Conservation (phyloP, 1,140 invertebrate species). For the Tetranychus cinnabarinus region DNA sequence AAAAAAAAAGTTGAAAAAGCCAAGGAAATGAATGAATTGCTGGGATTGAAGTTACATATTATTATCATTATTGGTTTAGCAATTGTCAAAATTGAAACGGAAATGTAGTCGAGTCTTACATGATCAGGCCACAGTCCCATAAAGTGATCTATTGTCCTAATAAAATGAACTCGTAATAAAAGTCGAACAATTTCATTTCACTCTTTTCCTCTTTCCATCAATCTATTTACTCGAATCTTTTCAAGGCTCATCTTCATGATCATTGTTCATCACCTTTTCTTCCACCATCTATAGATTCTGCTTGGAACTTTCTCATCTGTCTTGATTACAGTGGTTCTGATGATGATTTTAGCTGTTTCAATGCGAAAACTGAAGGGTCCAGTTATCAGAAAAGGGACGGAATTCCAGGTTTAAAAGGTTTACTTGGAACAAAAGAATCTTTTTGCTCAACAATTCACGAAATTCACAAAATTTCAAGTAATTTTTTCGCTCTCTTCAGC, state of each 20-base stretch:
- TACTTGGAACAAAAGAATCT: slow-evolving; percentile 9
- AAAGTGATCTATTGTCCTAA: neutral
- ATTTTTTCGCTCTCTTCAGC: neutral
- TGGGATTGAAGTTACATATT: no score
- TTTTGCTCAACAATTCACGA: slow-evolving; percentile 8
- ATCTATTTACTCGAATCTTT: neutral
- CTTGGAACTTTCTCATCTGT: neutral
- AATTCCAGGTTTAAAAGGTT: slow-evolving; percentile 7
- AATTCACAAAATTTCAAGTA: slow-evolving; percentile 7
- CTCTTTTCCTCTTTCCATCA: neutral
- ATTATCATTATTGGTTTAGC: no score
- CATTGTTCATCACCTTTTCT: slow-evolving; percentile 1
- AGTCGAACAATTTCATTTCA: neutral
- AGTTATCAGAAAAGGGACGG: slow-evolving; percentile 8
- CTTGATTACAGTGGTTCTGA: neutral
- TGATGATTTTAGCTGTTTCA: neutral
- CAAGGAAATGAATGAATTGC: no score
- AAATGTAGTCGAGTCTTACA: no score
- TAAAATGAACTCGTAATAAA: neutral
- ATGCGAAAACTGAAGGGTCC: neutral
- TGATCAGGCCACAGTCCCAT: no score
- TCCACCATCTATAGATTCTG: neutral
- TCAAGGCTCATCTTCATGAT: neutral
- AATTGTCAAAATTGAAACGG: no score
- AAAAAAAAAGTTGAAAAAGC: no score